Conservation (phyloP, 2,797 vertebrate species). For the Rhinichthys osculus region DNA sequence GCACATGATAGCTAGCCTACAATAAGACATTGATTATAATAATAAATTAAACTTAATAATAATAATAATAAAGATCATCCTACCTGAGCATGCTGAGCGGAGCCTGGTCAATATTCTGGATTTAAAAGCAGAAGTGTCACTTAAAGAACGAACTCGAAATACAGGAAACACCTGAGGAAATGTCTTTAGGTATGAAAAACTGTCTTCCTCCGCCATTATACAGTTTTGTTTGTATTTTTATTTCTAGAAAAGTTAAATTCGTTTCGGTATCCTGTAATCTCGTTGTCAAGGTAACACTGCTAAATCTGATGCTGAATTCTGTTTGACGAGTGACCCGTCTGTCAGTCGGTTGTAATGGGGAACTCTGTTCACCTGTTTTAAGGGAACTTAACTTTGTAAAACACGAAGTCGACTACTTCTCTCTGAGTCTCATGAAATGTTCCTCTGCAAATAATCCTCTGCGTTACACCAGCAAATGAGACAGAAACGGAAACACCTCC, state of each 20-base stretch:
- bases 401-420: background rate
- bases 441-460: background rate
- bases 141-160: constrained; percentile 73
- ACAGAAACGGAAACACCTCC: constrained; percentile 25
- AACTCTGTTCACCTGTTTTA: background rate
- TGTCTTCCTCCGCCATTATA: constrained; percentile 71
- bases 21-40: background rate
- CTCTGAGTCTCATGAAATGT: background rate
- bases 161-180: constrained; percentile 65
- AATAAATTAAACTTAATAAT: background rate
- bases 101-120: constrained; percentile 73
- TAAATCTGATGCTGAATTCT: background rate
- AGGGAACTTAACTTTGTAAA: constrained; percentile 1
- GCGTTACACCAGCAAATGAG: background rate
- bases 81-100: constrained; percentile 77
- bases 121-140: constrained; percentile 76
- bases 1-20: background rate
- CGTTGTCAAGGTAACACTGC: background rate
- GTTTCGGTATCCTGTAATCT: background rate
- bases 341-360: background rate
- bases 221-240: background rate
- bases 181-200: constrained; percentile 59
- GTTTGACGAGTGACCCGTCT: background rate
- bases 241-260: background rate
- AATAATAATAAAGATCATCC: constrained; percentile 22